A percentile compares a stretch with the other conserved stretches of the same genome.
These are phyloP conservation scores for Nanorana parkeri DNA, from an alignment of 2,113 vertebrate genomes.

Conservation along the genomic window DNA sequence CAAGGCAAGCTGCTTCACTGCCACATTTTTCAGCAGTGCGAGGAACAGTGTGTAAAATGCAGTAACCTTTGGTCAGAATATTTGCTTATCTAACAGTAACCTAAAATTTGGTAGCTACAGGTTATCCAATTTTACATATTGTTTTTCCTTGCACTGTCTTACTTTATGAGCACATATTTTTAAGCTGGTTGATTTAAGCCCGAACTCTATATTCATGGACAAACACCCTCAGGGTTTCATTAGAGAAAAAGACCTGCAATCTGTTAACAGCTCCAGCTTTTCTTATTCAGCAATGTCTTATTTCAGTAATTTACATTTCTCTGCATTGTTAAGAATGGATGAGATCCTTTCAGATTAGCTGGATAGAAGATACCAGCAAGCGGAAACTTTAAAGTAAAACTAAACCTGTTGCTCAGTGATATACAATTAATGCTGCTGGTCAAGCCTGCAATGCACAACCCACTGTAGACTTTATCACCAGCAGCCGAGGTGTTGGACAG, in stretches of 20 bases:
- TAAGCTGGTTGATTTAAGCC: too few species aligned
- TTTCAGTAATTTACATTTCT: background rate
- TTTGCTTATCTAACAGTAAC: too few species aligned
- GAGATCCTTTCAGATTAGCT: constrained; percentile 36
- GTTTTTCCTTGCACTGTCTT: too few species aligned
- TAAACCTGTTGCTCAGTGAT: constrained; percentile 55
- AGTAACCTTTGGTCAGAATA: too few species aligned
- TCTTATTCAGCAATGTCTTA: background rate
- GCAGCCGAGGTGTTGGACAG: background rate
- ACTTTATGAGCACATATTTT: too few species aligned
- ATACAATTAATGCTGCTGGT: background rate
- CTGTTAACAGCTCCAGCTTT: constrained; percentile 2
- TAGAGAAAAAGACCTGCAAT: background rate
- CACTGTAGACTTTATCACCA: background rate
- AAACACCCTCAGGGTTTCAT: background rate
- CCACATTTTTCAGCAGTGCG: too few species aligned
- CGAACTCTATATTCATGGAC: background rate
- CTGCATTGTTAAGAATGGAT: background rate
- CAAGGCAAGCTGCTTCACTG: too few species aligned
- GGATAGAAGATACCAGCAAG: constrained; percentile 86
- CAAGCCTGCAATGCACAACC: background rate
- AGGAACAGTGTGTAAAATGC: too few species aligned
- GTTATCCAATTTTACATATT: too few species aligned
- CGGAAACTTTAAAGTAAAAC: constrained; percentile 65
- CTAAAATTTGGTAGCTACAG: too few species aligned